These are phyloP conservation scores for Cardiocondyla obscurior DNA, from an alignment of 1,140 invertebrate genomes.

Conservation along the genomic window DNA sequence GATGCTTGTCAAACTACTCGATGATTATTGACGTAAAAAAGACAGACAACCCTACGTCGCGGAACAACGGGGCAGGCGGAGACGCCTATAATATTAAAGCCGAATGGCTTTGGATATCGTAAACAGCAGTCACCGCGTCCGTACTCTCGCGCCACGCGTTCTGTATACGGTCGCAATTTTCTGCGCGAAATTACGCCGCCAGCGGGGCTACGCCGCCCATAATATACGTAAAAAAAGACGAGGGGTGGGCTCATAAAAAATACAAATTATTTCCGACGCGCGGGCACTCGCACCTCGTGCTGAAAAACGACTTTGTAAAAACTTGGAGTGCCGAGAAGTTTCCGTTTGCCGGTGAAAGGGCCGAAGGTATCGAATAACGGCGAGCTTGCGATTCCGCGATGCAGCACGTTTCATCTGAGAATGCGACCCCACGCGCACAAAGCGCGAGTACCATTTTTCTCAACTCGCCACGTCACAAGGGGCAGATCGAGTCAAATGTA, in stretches of 20 bases:
- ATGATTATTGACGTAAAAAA: constrained; percentile 28
- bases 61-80: not conserved
- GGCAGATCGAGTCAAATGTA: not conserved
- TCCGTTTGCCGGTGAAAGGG: constrained; percentile 19
- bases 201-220: not conserved
- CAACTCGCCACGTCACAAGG: not conserved
- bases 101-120: constrained; percentile 43
- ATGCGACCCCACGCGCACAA: too few species aligned
- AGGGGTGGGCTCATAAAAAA: constrained; percentile 36
- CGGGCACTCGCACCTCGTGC: not conserved
- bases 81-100: constrained; percentile 10
- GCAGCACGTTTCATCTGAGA: too few species aligned
- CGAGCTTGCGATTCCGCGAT: constrained; percentile 35
- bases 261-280: constrained; percentile 52
- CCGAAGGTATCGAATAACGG: constrained; percentile 35
- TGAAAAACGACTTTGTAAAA: not conserved
- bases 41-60: not conserved
- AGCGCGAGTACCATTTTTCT: too few species aligned
- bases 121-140: constrained; percentile 48
- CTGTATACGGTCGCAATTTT: constrained; percentile 47
- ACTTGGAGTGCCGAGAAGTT: not conserved
- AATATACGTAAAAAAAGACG: constrained; percentile 28
- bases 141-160: not conserved
- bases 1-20: not conserved
- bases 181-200: constrained; percentile 37